Percentiles rank a stretch among this genome's conserved stretches.
These are phyloP conservation scores for Anguilla marmorata DNA, from an alignment of 2,797 vertebrate genomes.

Conservation along the genomic window DNA sequence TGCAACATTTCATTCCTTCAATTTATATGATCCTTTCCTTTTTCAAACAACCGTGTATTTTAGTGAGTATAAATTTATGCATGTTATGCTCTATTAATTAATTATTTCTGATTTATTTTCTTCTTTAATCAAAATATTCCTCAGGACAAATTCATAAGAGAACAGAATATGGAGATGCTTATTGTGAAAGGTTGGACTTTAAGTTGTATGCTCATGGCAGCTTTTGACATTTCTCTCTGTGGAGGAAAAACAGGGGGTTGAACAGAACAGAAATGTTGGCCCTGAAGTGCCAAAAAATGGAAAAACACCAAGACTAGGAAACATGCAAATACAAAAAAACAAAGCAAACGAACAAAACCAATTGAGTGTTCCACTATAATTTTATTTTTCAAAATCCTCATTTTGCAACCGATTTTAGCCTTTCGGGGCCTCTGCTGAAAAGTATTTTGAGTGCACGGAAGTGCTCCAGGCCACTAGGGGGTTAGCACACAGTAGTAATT, in stretches of 20 bases:
- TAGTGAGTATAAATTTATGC: background rate
- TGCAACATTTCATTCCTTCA: background rate
- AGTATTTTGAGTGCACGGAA: background rate
- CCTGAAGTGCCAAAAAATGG: background rate
- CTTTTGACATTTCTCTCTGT: background rate
- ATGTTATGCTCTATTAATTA: background rate
- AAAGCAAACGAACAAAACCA: background rate
- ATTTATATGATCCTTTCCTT: background rate
- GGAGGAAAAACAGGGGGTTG: background rate
- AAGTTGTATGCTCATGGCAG: background rate
- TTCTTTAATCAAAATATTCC: background rate
- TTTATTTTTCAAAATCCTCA: background rate
- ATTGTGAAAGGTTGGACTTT: background rate
- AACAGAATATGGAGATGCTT: background rate
- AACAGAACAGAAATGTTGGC: background rate
- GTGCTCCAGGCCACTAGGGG: background rate
- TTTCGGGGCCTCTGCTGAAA: background rate
- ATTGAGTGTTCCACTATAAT: background rate
- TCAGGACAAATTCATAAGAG: background rate
- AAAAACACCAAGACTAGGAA: background rate
- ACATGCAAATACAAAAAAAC: background rate
- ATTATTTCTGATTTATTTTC: background rate
- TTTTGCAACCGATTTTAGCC: background rate
- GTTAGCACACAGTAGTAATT: background rate
- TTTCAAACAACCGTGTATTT: background rate